Evolutionary conservation across 2,797 vertebrate genomes (phyloP), one percentile per base, ranked within the genome.

Genomic region (Betta splendens): DNA sequence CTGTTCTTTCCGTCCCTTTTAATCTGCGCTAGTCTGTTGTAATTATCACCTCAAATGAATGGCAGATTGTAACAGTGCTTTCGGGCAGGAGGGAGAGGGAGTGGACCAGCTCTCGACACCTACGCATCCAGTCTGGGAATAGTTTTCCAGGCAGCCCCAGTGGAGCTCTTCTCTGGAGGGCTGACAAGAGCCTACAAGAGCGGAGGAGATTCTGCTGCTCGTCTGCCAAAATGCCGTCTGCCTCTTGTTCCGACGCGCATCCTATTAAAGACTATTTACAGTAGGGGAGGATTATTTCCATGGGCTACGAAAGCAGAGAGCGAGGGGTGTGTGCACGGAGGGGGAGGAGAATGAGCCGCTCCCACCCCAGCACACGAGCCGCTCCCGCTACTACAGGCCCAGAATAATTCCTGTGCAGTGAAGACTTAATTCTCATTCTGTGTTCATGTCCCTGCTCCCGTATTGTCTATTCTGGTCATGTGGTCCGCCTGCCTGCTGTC

Each of bases 401-500:
- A 81, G 77, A 84, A 79, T 81, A 82, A 88, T 88, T 88, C 73
- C 73, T 81, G 86, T 84, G 84, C 84, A 80, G 81, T 61, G 68
- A 84, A 62, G 77, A 81, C 84, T 86, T 87, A 77, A 87, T 88
- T 88, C 79, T 81, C 75, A 89, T 88, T 88, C 89, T 75, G 75
- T 67, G 79, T 85, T 63, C 37, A 64, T 85, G 79, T 80, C 60
- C 70, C 75, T 77, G 68, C 79, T 83, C 79, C 80, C 6, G 26
- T 64, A 81, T 88, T 84, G 86, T 82, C 64, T 86, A 88, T 89
- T 87, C 84, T 69, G 74, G 65, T 85, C 85, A 85, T 72, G 78
- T 78, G 80, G 84, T 68, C 54, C 8, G 45, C 77, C 75, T 75
- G 82, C 69, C 74, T 64, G 79, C 71, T 77, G 81, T 78, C 72